These are phyloP conservation scores for Sturnus vulgaris DNA, from an alignment of 2,113 vertebrate genomes.

Conservation along the genomic window DNA sequence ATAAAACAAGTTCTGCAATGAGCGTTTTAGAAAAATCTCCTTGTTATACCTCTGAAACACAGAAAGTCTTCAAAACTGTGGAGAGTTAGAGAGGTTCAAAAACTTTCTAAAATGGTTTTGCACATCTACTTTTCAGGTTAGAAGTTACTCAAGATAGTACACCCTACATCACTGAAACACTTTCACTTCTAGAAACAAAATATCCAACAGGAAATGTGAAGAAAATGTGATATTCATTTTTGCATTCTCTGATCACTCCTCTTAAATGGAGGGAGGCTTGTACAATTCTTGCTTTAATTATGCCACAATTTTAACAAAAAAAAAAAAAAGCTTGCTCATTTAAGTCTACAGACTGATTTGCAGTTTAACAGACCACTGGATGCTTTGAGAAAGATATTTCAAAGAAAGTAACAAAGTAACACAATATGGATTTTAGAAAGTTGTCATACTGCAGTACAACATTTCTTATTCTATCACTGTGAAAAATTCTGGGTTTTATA, in stretches of 20 bases:
- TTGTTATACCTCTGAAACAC: conserved; percentile 59
- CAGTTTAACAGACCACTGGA: not conserved
- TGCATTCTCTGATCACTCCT: not conserved
- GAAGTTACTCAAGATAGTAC: conserved; percentile 16
- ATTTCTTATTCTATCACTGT: not conserved
- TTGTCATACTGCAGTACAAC: not conserved
- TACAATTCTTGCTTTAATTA: not conserved
- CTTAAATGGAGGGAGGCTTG: not conserved
- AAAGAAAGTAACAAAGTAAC: not conserved
- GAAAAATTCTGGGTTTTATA: not conserved
- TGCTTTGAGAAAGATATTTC: not conserved
- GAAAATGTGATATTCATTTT: not conserved
- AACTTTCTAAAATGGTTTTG: conserved; percentile 45
- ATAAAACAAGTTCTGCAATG: conserved; percentile 75
- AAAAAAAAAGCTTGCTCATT: not conserved
- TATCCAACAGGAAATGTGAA: not conserved
- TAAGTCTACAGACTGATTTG: not conserved
- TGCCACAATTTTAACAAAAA: not conserved
- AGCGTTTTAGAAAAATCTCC: conserved; percentile 67
- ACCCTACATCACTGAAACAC: not conserved
- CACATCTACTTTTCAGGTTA: conserved; percentile 32
- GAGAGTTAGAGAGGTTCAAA: conserved; percentile 42
- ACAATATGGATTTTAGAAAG: not conserved
- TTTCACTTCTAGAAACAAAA: conserved; percentile 37
- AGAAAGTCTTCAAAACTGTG: conserved; percentile 14